Percentiles rank a stretch among this genome's conserved stretches.
These are phyloP conservation scores for Hylyphantes graminicola DNA, from an alignment of 1,140 invertebrate genomes.

Conservation along the genomic window DNA sequence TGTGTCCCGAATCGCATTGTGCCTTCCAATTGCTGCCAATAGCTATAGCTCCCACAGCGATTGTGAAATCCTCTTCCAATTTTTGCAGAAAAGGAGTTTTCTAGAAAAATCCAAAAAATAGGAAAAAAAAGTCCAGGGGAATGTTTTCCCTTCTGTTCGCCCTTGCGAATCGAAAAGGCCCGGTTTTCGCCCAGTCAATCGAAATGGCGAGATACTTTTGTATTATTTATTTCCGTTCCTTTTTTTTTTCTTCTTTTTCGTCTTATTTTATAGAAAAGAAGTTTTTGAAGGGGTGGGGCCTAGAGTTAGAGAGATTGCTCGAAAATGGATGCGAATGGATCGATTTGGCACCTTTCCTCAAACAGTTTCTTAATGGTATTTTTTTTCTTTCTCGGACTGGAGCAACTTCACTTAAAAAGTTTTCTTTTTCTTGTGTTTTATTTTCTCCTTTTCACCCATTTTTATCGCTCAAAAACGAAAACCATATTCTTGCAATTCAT, in stretches of 20 bases:
- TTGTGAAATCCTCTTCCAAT: constrained; percentile 34
- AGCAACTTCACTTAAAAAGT: constrained; percentile 25
- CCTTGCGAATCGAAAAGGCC: constrained; percentile 47
- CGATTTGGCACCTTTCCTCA: constrained; percentile 44
- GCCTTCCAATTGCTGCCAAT: constrained; percentile 11
- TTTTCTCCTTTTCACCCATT: constrained; percentile 14
- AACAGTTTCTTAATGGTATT: constrained; percentile 33
- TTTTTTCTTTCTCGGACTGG: constrained; percentile 22
- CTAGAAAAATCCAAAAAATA: constrained; percentile 9
- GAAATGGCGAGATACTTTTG: constrained; percentile 47
- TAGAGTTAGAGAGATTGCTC: constrained; percentile 32
- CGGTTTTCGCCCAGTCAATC: constrained; percentile 37
- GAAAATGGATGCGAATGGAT: constrained; percentile 38
- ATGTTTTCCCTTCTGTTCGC: constrained; percentile 37
- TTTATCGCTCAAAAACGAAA: constrained; percentile 15
- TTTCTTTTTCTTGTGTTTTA: background rate
- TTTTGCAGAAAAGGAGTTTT: constrained; percentile 15
- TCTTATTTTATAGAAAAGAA: constrained; percentile 40
- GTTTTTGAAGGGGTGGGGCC: constrained; percentile 32
- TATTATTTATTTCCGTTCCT: constrained; percentile 45
- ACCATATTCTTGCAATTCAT: constrained; percentile 1
- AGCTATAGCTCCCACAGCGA: constrained; percentile 28
- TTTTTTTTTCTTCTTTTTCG: constrained; percentile 26
- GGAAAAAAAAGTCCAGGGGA: constrained; percentile 10
- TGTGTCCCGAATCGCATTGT: background rate